Percentiles rank a stretch among this genome's conserved stretches.
phyloP scores from a whole-genome alignment of 2,113 vertebrate species.

The Leptosomus discolor region DNA sequence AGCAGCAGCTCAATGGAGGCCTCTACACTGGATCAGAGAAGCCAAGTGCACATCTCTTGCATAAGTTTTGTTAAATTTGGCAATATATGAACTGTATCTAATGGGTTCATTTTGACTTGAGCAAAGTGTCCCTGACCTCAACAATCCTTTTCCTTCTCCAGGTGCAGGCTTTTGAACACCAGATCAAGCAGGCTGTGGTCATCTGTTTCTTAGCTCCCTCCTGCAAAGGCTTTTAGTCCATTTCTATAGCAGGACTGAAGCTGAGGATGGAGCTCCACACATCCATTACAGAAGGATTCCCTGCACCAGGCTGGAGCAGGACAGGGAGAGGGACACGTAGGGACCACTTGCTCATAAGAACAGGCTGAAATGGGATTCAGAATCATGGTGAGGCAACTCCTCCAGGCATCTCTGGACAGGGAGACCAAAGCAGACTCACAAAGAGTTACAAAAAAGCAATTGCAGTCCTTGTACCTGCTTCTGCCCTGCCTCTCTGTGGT shows the following conservation, averaged over 20 bases:
- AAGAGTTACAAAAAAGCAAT: background rate
- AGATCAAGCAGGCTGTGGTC: background rate
- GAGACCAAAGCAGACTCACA: background rate
- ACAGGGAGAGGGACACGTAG: accelerated
- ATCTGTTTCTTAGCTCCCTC: background rate
- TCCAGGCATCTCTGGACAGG: background rate
- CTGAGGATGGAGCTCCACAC: background rate
- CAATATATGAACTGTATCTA: background rate
- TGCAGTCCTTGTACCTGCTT: background rate
- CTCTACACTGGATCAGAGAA: background rate
- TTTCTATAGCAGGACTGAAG: background rate
- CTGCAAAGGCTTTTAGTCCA: background rate
- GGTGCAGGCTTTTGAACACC: background rate
- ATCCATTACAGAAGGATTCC: background rate
- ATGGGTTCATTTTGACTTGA: background rate
- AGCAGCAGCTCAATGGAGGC: background rate
- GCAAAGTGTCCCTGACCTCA: background rate
- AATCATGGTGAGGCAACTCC: background rate
- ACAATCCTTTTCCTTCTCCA: background rate
- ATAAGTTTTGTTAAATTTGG: background rate
- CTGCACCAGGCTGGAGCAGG: background rate
- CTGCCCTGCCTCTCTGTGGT: background rate
- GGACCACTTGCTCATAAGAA: background rate
- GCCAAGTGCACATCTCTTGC: background rate
- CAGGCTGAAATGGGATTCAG: background rate